Evolutionary conservation across 2,888 invertebrate genomes (phyloP), one percentile per base, ranked within the genome.

Genomic region (Andrena praecox): DNA sequence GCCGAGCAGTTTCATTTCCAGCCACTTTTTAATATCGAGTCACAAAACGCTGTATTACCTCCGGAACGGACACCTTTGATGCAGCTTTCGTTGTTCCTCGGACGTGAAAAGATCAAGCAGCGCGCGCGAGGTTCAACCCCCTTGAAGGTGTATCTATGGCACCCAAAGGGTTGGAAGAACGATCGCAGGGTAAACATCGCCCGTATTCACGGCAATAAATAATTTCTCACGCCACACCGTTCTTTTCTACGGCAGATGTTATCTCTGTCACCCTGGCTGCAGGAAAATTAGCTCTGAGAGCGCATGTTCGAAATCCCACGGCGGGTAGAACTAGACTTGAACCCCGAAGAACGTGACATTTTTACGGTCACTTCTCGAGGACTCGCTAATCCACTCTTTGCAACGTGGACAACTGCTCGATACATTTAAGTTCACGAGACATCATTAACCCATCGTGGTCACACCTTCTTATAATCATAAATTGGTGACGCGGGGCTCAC

Each of bases 161-260:
- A 68, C 60, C 70, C 42, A 71, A 69, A 42, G 72, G 50, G 31
- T 68, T 70, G 50, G 35, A 50, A 63, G 71, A 74, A 68, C 50
- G 80, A 70, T 66, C 80, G 6, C 69, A 67, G 72, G n/a, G 83
- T 80, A 85, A 85, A 83, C 83, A 80, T 31, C 52, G 85, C 66
- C 35, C 50, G 75, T 24, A 80, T 85, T 77, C 83, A 73, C 16
- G 33, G 71, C 71, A 74, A 83, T 77, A 83, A 85, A 85, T 85
- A 83, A 85, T 85, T 85, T 80, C 71, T 56, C 79, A 42, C 35
- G 56, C 52, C 56, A 12, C 60, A 52, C 42, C 72, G 83, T 72
- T 76, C 84, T 82, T 84, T 82, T 77, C 54, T 48, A 60, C 82
- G 67, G 33, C 73, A 63, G 76, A 84, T 77, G 69, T 63, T 82